Conservation (phyloP, 2,888 invertebrate genomes). For the Drosophila eohydei region DNA sequence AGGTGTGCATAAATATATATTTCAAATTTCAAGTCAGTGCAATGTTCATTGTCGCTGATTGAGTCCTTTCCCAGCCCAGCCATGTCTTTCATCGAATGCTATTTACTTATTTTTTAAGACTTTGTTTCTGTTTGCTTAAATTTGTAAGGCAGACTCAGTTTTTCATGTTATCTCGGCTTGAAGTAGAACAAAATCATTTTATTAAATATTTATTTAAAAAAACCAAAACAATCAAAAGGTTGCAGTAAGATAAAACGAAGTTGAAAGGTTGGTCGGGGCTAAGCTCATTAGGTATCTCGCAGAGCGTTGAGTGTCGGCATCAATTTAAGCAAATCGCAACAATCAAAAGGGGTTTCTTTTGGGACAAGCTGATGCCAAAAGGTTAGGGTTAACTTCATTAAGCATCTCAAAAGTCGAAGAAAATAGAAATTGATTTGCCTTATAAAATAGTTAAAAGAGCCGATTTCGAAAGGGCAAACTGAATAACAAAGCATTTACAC, state of each 20-base stretch:
- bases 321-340: not conserved
- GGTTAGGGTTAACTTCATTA: not conserved
- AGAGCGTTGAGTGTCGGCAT: not conserved
- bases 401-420: not conserved
- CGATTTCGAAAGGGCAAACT: conserved; percentile 4
- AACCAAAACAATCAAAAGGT: not conserved
- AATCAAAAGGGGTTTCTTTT: not conserved
- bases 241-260: not conserved
- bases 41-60: not conserved
- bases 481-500: conserved; percentile 50
- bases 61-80: too few relatives aligned
- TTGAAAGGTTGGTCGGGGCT: not conserved
- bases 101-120: too few relatives aligned
- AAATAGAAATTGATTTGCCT: not conserved
- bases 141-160: not conserved
- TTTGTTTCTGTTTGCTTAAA: too few relatives aligned
- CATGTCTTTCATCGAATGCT: too few relatives aligned
- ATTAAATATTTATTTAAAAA: not conserved
- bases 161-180: not conserved
- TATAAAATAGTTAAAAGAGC: conserved; percentile 14
- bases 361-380: not conserved
- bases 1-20: too few relatives aligned
- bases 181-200: not conserved
- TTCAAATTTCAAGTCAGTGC: not conserved
- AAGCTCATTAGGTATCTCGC: not conserved